A percentile compares a stretch with the other conserved stretches of the same genome.
phyloP scores from a whole-genome alignment of 2,797 vertebrate genomes.

The Chelonia mydas region DNA sequence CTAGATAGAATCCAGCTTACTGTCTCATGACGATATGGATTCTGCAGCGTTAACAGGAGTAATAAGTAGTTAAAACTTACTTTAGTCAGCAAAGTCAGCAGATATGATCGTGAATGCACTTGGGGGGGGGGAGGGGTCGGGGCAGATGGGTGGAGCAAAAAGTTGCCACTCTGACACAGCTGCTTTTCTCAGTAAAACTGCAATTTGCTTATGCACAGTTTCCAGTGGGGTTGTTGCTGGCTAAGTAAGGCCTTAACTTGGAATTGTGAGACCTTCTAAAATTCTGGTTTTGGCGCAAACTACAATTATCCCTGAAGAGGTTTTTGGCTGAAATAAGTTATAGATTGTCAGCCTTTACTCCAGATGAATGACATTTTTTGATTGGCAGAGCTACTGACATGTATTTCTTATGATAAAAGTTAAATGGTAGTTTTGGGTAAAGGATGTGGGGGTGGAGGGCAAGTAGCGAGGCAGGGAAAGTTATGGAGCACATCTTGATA shows the following conservation, averaged over 20 bases:
- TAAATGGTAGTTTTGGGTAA: rapidly evolving
- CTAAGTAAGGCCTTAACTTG: not conserved
- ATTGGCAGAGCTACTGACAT: not conserved
- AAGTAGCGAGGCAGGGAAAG: not conserved
- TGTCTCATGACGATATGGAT: not conserved
- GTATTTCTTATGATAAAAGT: not conserved
- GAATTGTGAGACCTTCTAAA: not conserved
- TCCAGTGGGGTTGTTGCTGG: not conserved
- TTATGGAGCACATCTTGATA: not conserved
- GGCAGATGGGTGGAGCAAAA: not conserved
- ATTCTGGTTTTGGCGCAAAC: not conserved
- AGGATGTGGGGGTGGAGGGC: rapidly evolving
- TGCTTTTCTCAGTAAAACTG: not conserved
- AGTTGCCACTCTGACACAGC: not conserved
- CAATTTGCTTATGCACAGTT: not conserved
- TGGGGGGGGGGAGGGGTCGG: rapidly evolving
- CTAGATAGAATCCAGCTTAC: not conserved
- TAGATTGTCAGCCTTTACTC: not conserved
- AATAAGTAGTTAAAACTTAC: not conserved
- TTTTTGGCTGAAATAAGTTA: not conserved
- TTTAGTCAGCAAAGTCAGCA: not conserved
- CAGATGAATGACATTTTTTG: not conserved
- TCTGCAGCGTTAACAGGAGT: not conserved
- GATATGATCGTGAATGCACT: not conserved
- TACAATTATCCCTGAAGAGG: not conserved